These are phyloP conservation scores for Glaucomys volans DNA, from an alignment of 2,113 vertebrate species.

Conservation along the genomic window DNA sequence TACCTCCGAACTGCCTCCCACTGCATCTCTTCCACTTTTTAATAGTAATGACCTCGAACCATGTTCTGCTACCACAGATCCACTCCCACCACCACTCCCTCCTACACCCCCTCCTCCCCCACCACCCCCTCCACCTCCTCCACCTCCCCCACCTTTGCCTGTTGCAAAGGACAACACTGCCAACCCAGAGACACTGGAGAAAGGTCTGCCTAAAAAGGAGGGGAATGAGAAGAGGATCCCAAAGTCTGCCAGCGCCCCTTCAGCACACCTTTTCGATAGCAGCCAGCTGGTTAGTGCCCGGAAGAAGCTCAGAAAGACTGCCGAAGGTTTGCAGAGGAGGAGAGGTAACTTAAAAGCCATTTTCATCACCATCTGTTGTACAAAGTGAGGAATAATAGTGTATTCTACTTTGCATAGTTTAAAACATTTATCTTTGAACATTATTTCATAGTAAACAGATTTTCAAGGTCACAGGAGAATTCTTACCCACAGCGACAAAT, in stretches of 20 bases:
- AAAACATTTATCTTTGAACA: background rate
- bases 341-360: conserved; percentile 88
- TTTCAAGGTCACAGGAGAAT: background rate
- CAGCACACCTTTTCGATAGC: conserved; percentile 95
- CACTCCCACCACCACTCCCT: conserved; percentile 81
- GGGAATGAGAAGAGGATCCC: conserved; percentile 85
- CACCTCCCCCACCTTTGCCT: conserved; percentile 84
- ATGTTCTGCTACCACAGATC: conserved; percentile 81
- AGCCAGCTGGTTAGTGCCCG: conserved; percentile 96
- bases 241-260: conserved; percentile 82
- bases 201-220: conserved; percentile 82
- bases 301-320: conserved; percentile 95
- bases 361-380: background rate
- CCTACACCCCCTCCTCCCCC: conserved; percentile 76
- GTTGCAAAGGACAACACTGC: conserved; percentile 82
- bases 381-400: background rate
- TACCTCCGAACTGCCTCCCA: conserved; percentile 80
- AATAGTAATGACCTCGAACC: conserved; percentile 80
- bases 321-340: conserved; percentile 94
- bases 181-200: conserved; percentile 80
- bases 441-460: conserved; percentile 3
- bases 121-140: background rate
- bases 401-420: background rate
- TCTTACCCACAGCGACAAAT: background rate
- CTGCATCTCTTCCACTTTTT: conserved; percentile 82